These are phyloP conservation scores for Drosophila leontia DNA, from an alignment of 1,140 invertebrate genomes.

Conservation along the genomic window DNA sequence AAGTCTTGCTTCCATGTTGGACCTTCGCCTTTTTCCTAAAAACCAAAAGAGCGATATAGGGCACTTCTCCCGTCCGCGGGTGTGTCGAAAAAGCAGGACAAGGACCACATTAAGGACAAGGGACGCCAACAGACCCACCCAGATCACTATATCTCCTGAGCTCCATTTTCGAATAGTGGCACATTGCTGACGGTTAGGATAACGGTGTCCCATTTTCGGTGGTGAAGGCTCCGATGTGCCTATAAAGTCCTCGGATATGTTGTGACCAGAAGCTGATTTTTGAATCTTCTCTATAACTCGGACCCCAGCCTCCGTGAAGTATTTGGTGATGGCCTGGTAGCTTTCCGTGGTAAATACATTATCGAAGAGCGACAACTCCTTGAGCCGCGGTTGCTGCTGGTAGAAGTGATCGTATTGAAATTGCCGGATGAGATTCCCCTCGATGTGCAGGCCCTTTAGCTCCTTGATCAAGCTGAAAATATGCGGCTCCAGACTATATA, in stretches of 20 bases:
- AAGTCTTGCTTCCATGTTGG: not conserved
- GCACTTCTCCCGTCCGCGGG: not conserved
- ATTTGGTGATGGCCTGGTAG: constrained; percentile 6
- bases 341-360: constrained; percentile 2
- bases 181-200: not conserved
- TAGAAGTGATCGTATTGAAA: constrained; percentile 13
- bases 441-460: constrained; percentile 8
- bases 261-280: not conserved
- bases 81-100: not conserved
- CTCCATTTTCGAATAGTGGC: not conserved
- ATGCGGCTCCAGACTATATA: constrained; percentile 9
- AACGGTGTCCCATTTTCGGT: not conserved
- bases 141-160: not conserved
- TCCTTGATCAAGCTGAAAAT: constrained; percentile 8
- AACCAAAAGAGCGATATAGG: not conserved
- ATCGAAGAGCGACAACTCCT: constrained; percentile 6
- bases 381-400: constrained; percentile 9
- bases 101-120: constrained; percentile 7
- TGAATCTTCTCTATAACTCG: constrained; percentile 3
- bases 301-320: constrained; percentile 4
- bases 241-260: not conserved
- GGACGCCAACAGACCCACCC: not conserved
- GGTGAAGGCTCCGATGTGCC: not conserved
- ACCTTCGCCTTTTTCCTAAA: not conserved
- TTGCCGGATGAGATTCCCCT: constrained; percentile 4